phyloP scores from a whole-genome alignment of 2,113 vertebrate genomes.

The Crotalus horridus region DNA sequence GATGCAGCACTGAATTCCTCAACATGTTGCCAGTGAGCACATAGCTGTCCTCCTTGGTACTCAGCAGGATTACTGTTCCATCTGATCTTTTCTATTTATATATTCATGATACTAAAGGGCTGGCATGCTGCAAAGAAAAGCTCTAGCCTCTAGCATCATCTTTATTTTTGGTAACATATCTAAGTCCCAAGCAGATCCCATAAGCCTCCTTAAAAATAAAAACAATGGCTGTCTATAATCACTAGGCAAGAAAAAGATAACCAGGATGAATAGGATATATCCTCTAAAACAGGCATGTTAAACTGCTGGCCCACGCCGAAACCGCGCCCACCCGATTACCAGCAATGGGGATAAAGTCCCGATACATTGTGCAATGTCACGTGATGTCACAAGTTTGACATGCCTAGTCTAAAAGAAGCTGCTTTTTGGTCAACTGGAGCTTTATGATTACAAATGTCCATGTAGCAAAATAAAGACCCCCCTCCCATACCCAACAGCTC shows the following conservation, averaged over 20 bases:
- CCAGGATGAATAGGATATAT: neutral
- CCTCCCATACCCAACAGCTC: neutral
- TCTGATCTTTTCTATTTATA: neutral
- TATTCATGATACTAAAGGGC: neutral
- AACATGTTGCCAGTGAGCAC: neutral
- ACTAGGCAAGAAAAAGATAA: neutral
- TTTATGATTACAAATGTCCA: neutral
- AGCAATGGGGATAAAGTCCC: no score
- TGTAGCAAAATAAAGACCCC: neutral
- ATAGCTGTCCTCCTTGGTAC: neutral
- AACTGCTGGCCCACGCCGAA: no score
- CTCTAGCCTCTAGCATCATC: neutral
- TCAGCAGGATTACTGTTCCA: neutral
- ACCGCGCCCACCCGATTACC: rapidly evolving
- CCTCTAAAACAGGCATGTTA: neutral
- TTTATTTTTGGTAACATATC: neutral
- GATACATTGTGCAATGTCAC: no score
- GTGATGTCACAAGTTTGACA: no score
- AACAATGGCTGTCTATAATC: neutral
- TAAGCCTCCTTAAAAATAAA: neutral
- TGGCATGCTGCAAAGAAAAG: neutral
- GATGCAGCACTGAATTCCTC: neutral
- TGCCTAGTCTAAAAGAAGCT: neutral
- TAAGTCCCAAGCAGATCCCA: neutral
- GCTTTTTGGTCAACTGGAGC: neutral